Evolutionary conservation across 2,797 vertebrate species (phyloP).

Genomic region (Chaunax sp.): DNA sequence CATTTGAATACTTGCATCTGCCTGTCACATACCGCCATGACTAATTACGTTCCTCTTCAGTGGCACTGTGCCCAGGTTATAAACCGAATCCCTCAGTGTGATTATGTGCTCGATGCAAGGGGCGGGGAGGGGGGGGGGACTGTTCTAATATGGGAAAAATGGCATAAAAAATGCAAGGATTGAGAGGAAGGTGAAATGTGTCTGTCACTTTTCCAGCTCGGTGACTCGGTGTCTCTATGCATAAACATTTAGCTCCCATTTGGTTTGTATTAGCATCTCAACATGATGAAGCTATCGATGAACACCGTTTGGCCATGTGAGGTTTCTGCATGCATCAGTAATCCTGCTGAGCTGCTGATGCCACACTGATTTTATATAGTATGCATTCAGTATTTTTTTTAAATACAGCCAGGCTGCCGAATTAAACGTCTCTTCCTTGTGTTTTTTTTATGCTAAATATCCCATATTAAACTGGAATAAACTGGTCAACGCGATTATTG

Average conservation of each 20-base stretch:
- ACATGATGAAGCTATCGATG: slow-evolving; percentile 48
- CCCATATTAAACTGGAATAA: slow-evolving; percentile 84
- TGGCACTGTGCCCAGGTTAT: slow-evolving; percentile 61
- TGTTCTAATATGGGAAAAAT: slow-evolving; percentile 81
- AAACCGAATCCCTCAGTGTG: slow-evolving; percentile 57
- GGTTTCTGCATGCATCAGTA: slow-evolving; percentile 32
- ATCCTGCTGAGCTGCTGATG: slow-evolving; percentile 35
- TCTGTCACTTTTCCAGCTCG: slow-evolving; percentile 27
- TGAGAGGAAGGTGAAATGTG: slow-evolving; percentile 38
- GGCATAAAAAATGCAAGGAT: slow-evolving; percentile 73
- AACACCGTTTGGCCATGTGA: slow-evolving; percentile 51
- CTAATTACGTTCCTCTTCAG: slow-evolving; percentile 61
- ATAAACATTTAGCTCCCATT: slow-evolving; percentile 51
- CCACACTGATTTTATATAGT: neutral
- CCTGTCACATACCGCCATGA: slow-evolving; percentile 64
- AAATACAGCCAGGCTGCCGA: neutral
- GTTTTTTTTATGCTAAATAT: slow-evolving; percentile 71
- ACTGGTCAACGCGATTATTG: slow-evolving; percentile 59
- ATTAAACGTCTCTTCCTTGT: slow-evolving; percentile 36
- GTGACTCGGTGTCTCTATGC: slow-evolving; percentile 35
- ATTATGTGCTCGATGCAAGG: slow-evolving; percentile 56
- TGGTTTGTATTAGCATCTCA: slow-evolving; percentile 54
- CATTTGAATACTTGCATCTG: slow-evolving; percentile 70
- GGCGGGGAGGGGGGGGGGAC: slow-evolving; percentile 58
- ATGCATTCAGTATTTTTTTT: too few relatives aligned